Base-by-base conservation (phyloP, 92 coral and sea anemone species). In the Paragorgia papillata region DNA sequence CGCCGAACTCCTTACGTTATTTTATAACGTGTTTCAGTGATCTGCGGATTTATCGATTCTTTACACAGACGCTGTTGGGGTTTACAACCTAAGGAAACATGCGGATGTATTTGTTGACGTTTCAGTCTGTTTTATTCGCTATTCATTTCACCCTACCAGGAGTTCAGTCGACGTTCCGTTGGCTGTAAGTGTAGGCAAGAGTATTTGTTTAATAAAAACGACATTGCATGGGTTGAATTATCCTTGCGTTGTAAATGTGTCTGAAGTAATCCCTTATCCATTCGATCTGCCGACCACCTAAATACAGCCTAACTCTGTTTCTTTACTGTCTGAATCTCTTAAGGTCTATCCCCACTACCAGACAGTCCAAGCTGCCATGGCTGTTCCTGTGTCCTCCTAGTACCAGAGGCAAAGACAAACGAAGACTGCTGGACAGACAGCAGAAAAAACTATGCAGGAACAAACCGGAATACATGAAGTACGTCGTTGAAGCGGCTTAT, bases 401-500 rank as follows among this genome's bases (percentile, higher is more conserved):
- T n/a, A n/a, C n/a, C n/a, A n/a, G n/a, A n/a, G n/a, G n/a, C n/a
- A n/a, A n/a, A n/a, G n/a, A n/a, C n/a, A n/a, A n/a, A n/a, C n/a
- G n/a, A n/a, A 56, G 82, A 3, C 88, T 89, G 26, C 92, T 95
- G 18, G 31, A 49, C 17, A 89, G 92, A 15, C 66, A 82, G 1
- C 99, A 95, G 63, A 84, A 74, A 62, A 92, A 69, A 18, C 67
- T 89, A 33, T 95, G 99, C 44, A 55, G 91, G 26, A 66, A 83
- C 41, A 59, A 62, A 54, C 79, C 85, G 13, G 67, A 88, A 19
- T 57, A 85, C 34, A 95, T 95, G 99, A 86, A 62, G 50, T 95
- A 86, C 29, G 95, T 95, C 20, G 79, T 91, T 9, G 94, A 85
- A 43, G 99, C 99, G 9, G 92, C 84, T 14, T 90, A 89, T 57